Conservation (phyloP, 2,113 vertebrate species). For the Callipepla squamata region DNA sequence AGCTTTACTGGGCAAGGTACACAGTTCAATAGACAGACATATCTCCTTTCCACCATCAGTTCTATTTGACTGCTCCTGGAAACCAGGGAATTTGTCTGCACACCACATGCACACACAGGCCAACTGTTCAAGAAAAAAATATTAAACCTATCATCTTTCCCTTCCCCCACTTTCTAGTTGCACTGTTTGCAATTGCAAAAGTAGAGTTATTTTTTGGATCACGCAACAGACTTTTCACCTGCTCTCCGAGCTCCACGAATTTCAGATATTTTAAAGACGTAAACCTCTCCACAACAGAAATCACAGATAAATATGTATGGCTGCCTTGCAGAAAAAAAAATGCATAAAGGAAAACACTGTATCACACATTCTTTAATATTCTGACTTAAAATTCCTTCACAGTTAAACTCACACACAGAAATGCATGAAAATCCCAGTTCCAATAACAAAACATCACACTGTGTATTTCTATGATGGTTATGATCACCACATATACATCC, state of each 20-base stretch:
- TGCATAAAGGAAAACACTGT: neutral
- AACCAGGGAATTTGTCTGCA: neutral
- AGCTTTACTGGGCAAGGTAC: neutral
- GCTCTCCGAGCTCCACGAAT: neutral
- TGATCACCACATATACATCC: neutral
- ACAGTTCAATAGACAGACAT: neutral
- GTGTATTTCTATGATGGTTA: neutral
- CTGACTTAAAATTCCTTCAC: neutral
- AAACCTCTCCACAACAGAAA: neutral
- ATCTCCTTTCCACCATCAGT: neutral
- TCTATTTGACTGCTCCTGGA: neutral
- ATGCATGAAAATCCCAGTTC: neutral
- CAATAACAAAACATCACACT: neutral
- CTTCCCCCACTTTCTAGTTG: neutral
- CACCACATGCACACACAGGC: neutral
- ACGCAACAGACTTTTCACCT: neutral
- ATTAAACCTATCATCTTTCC: neutral
- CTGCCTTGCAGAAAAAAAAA: neutral
- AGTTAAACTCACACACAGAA: neutral
- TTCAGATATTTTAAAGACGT: neutral
- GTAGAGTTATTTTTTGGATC: neutral
- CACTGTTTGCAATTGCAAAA: neutral
- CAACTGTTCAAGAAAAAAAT: neutral
- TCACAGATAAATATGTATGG: neutral
- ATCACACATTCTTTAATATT: neutral